Evolutionary conservation across 2,797 vertebrate species (phyloP), one percentile per base, ranked within the genome.

Genomic region (Gorsachius magnificus): DNA sequence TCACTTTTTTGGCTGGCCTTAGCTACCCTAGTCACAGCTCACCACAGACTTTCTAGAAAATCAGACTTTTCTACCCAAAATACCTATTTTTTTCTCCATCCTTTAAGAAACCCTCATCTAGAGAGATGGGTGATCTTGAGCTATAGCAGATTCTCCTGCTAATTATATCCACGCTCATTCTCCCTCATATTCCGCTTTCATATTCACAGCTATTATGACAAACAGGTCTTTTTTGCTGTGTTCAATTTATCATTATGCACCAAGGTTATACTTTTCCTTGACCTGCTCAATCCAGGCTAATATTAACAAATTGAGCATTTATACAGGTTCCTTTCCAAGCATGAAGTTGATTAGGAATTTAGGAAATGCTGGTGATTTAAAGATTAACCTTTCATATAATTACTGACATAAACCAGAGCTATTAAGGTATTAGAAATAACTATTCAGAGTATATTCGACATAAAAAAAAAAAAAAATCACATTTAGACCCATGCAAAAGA

Each of bases 371-470:
- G 86, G 78, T 82, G 80, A 96, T 95, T 96, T 94, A 95, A 96
- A 95, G 82, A 94, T 96, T 96, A 97, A 96, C 94, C 90, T 96
- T 97, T 95, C 76, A 60, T 68, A 58, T 87, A 94, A 96, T 94
- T 94, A 86, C 83, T 86, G 93, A 91, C 92, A 89, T 85, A 90
- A 87, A 87, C 75, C 61, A 93, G 46, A 78, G 81, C 80, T 89
- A 94, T 80, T 95, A 93, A 54, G 22, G 75, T 50, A 66, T 90
- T 84, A 79, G 91, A 87, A 95, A 76, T 66, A 94, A 70, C 81
- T 87, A 71, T 89, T 91, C 53, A 29, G 60, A 90, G 45, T 31
- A 83, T 69, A 91, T 69, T 84, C 76, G 31, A 43, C 2, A 1
- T 43, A 38, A 65, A 28, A 48, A 80, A 38, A 65, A 28, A 48